A percentile compares a stretch with the other conserved stretches of the same genome.
These are phyloP conservation scores for Sphaerophoria rueppellii DNA, from an alignment of 2,888 invertebrate species.

Conservation along the genomic window DNA sequence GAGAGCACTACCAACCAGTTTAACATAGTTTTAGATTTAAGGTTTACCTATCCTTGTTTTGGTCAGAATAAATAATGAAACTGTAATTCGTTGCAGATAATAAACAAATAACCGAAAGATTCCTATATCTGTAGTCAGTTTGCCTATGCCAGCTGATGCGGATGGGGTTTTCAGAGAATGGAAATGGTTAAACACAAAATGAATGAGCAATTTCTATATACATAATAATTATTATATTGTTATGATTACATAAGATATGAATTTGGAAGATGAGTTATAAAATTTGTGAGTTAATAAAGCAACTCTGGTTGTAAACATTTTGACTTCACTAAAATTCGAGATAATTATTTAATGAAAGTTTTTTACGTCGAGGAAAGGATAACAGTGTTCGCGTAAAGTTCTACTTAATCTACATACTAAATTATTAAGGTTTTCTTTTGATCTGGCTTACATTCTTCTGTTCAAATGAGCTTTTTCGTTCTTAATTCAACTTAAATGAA, in stretches of 20 bases:
- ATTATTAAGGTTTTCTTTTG: no score
- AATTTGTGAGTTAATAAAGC: constrained; percentile 1
- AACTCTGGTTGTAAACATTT: not conserved
- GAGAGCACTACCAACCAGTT: constrained; percentile 4
- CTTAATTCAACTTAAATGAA: no score
- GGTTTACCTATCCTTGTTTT: constrained; percentile 25
- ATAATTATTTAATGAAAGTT: not conserved
- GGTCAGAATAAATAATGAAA: constrained; percentile 51
- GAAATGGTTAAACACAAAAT: not conserved
- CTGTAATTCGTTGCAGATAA: constrained; percentile 40
- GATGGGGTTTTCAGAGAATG: not conserved
- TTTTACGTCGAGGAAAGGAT: not conserved
- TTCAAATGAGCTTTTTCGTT: no score
- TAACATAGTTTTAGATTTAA: not conserved
- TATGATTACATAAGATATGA: no score
- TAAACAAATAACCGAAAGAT: constrained; percentile 43
- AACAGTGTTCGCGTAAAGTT: no score
- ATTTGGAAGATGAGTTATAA: constrained; percentile 5
- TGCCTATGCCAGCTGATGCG: not conserved
- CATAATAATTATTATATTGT: not conserved
- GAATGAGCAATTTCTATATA: not conserved
- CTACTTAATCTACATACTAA: no score
- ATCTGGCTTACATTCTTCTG: no score
- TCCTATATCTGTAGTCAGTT: constrained; percentile 44
- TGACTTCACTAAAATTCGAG: not conserved